Evolutionary conservation across 1,140 invertebrate genomes (phyloP), one percentile per base, ranked within the genome.

Genomic region (Papilio glaucus): DNA sequence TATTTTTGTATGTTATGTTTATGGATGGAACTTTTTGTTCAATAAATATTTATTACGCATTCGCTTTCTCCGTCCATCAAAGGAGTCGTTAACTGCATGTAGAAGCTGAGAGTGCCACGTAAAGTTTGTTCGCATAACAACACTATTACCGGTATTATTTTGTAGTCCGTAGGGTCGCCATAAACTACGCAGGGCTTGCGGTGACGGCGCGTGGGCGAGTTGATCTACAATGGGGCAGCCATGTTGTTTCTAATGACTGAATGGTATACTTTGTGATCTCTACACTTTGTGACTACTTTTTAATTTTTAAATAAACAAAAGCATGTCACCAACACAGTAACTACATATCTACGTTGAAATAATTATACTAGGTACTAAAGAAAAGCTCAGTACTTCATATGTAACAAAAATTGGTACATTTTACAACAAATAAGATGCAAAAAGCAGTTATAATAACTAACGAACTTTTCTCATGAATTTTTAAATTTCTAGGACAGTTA

Each of bases 231-330:
- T 72, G 69, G 73, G 74, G 75, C 79, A 79, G 76, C 81, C 79
- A 86, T 88, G 85, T 83, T 90, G 86, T 87, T 87, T 89, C 85
- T 89, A 91, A 91, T 90, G 85, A 86, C 89, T 89, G 84, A 89
- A 87, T 84, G 77, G 69, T 62, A 63, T 69, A 72, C 60, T 41
- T 73, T 61, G 60, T 74, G 49, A 69, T 49, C 29, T 62, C 18
- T 49, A 45, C n/a, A 26, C 42, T 69, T 53, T 42, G 21, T 13
- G 38, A 67, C 38, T 53, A 24, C 49, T 53, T 53, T 53, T 53
- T 53, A 53, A 53, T 53, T 53, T 53, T 53, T 53, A 12, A 53
- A 53, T 10, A 53, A 53, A 53, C 49, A 26, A 49, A 9, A 21
- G 45, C 15, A 9, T 49, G 15, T 9, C 45, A 49, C 15, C 18